Percentiles rank a stretch among this genome's conserved stretches.
Conservation (phyloP, 2,797 vertebrate species). For the Poeciliopsis turneri region DNA sequence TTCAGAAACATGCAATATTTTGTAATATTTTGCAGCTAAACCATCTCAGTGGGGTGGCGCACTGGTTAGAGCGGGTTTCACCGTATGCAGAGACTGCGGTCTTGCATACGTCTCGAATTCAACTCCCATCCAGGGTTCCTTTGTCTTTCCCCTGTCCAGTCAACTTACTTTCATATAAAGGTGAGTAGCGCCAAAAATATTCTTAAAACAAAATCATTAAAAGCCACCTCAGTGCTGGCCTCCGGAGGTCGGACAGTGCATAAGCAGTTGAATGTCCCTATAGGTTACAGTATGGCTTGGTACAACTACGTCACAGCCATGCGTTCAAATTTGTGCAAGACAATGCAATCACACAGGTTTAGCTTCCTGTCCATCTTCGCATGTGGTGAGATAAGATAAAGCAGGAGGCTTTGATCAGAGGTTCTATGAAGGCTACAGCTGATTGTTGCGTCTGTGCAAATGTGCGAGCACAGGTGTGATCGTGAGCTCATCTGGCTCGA, state of each 20-base stretch:
- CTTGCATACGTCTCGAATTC: too few relatives aligned
- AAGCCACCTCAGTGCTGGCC: not conserved
- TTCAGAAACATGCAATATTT: too few relatives aligned
- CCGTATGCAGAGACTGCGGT: too few relatives aligned
- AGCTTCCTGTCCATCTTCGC: constrained; percentile 6
- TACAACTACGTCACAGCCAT: not conserved
- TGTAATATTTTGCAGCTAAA: too few relatives aligned
- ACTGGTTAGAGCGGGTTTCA: too few relatives aligned
- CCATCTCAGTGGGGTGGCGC: too few relatives aligned
- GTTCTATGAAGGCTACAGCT: constrained; percentile 2
- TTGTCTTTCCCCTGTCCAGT: too few relatives aligned
- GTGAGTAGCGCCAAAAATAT: too few relatives aligned
- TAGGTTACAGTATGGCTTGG: not conserved
- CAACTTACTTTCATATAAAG: too few relatives aligned
- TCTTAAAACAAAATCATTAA: not conserved
- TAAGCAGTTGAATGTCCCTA: too few relatives aligned
- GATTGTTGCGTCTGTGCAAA: not conserved
- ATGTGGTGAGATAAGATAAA: not conserved
- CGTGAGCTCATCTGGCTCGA: constrained; percentile 35
- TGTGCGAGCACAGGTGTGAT: constrained; percentile 19
- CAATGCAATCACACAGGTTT: constrained; percentile 4
- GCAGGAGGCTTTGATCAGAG: constrained; percentile 43
- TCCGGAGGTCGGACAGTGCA: not conserved
- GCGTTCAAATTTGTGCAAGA: not conserved
- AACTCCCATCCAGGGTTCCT: too few relatives aligned